Conservation (phyloP, 2,888 invertebrate species). For the Anoplius nigerrimus region DNA sequence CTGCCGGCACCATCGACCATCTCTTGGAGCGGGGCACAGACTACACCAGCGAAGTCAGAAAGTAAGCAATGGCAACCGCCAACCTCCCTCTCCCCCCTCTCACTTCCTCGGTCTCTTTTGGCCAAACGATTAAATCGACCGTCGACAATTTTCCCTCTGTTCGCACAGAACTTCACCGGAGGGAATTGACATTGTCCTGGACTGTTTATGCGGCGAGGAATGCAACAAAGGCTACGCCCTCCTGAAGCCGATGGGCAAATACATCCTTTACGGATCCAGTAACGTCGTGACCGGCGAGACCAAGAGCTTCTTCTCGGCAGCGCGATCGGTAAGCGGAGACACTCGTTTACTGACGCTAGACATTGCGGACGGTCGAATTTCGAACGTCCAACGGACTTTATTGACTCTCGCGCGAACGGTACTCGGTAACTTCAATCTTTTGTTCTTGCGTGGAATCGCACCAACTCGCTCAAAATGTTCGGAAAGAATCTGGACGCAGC, state of each 20-base stretch:
- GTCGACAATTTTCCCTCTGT: background rate
- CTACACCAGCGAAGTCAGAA: slow-evolving; percentile 89
- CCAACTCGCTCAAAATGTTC: too few species aligned
- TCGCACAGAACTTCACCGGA: slow-evolving; percentile 80
- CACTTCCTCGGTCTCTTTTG: background rate
- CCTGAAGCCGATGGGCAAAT: slow-evolving; percentile 91
- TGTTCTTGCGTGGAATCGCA: too few species aligned
- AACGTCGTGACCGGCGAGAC: slow-evolving; percentile 94
- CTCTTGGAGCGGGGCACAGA: slow-evolving; percentile 88
- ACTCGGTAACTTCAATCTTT: too few species aligned
- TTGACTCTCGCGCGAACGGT: too few species aligned
- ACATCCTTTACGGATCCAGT: slow-evolving; percentile 90
- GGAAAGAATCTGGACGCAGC: too few species aligned
- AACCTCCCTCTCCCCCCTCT: background rate
- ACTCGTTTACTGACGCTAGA: too few species aligned
- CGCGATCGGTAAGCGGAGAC: slow-evolving; percentile 84
- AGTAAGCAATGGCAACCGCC: slow-evolving; percentile 76
- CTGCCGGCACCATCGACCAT: slow-evolving; percentile 83
- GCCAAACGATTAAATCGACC: background rate
- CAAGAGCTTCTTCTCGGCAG: slow-evolving; percentile 93
- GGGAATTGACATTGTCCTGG: slow-evolving; percentile 91
- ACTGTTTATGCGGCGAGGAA: slow-evolving; percentile 92
- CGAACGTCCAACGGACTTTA: too few species aligned
- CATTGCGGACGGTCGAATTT: too few species aligned
- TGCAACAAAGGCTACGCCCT: slow-evolving; percentile 89